These are phyloP conservation scores for Strongylocentrotus purpuratus DNA, from an alignment of 35 echinoderm and acorn worm species.

Conservation along the genomic window DNA sequence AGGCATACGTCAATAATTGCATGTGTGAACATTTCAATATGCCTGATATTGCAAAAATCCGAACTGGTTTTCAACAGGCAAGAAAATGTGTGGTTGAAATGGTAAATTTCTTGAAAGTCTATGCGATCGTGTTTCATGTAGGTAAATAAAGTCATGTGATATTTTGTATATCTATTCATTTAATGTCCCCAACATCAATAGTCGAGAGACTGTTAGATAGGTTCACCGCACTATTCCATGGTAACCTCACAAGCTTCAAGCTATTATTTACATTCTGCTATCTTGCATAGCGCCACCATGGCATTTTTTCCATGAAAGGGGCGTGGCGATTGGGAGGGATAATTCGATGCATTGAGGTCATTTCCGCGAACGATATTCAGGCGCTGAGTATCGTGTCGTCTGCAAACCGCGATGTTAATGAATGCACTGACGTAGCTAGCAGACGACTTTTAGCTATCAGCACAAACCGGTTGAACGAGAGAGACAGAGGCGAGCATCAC, in stretches of 20 bases:
- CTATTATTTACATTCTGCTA: neutral
- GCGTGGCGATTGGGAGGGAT: neutral
- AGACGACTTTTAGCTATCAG: conserved; percentile 17
- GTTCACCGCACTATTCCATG: too few species aligned
- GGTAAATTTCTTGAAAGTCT: too few species aligned
- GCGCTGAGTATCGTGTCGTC: conserved; percentile 38
- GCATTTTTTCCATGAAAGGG: neutral
- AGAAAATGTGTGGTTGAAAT: too few species aligned
- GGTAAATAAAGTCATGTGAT: too few species aligned
- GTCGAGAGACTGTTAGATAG: too few species aligned
- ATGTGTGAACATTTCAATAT: too few species aligned
- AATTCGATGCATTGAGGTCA: conserved; percentile 43
- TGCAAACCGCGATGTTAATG: conserved; percentile 34
- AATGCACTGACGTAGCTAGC: conserved; percentile 21
- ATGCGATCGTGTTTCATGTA: too few species aligned
- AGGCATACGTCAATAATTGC: too few species aligned
- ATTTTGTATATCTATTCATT: too few species aligned
- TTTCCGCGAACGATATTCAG: conserved; percentile 30
- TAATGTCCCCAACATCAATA: too few species aligned
- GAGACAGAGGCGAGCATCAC: neutral
- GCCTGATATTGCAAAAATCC: too few species aligned
- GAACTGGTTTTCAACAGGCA: too few species aligned
- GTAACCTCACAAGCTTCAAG: neutral
- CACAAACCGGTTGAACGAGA: conserved; percentile 23
- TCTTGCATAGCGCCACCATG: conserved; percentile 25